A percentile compares a stretch with the other conserved stretches of the same genome.
These are phyloP conservation scores for Halictus quadricinctus DNA, from an alignment of 2,888 invertebrate species.

Conservation along the genomic window DNA sequence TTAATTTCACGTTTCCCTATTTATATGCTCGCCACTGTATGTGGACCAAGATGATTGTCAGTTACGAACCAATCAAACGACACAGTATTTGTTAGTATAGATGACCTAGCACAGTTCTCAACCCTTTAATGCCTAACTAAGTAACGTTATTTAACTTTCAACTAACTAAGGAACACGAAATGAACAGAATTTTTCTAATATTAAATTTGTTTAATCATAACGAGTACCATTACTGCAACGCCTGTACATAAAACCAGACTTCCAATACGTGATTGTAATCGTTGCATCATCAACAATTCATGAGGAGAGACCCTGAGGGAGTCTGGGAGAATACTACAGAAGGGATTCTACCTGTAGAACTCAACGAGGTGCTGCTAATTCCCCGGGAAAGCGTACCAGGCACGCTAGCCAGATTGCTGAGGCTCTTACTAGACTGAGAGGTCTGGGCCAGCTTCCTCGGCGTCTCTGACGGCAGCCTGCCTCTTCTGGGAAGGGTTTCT, in stretches of 20 bases:
- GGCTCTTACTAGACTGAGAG: conserved; percentile 79
- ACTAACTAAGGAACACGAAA: background rate
- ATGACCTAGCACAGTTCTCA: background rate
- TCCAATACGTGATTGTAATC: background rate
- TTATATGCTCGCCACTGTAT: too few species aligned
- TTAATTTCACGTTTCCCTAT: too few species aligned
- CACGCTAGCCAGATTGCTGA: conserved; percentile 77
- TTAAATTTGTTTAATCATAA: background rate
- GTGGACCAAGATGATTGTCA: background rate
- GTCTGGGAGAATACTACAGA: background rate
- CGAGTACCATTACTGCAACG: background rate
- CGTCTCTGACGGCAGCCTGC: conserved; percentile 75
- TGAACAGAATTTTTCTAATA: background rate
- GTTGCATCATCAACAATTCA: background rate
- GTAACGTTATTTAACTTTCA: background rate
- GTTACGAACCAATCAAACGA: background rate
- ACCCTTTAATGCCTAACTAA: background rate
- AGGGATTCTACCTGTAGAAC: conserved; percentile 77
- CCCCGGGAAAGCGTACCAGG: conserved; percentile 66
- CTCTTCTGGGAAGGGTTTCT: conserved; percentile 81
- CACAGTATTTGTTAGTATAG: background rate
- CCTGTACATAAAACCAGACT: background rate
- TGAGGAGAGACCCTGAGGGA: background rate
- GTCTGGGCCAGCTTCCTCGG: conserved; percentile 78
- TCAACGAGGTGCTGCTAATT: conserved; percentile 79